These are phyloP conservation scores for Mesocricetus auratus DNA, from an alignment of 2,113 vertebrate species.

Conservation along the genomic window DNA sequence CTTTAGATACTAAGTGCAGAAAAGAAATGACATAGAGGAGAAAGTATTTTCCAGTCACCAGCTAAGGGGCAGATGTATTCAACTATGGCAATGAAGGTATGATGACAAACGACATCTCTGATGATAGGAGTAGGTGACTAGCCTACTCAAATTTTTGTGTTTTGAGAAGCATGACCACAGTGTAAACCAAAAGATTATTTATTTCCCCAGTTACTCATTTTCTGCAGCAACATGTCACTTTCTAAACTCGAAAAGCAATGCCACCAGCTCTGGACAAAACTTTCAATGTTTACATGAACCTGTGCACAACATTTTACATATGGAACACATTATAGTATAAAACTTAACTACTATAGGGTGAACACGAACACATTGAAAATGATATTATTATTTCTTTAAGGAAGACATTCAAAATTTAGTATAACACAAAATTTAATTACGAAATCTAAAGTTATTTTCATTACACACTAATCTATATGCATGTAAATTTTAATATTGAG, in stretches of 20 bases:
- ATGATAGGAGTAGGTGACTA: not conserved
- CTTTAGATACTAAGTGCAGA: not conserved
- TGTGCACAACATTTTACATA: not conserved
- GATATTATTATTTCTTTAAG: not conserved
- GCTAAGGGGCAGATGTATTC: not conserved
- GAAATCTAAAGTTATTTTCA: not conserved
- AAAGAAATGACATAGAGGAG: not conserved
- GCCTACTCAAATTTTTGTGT: not conserved
- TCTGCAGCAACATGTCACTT: not conserved
- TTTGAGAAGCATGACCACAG: not conserved
- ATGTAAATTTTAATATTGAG: not conserved
- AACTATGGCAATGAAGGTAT: not conserved
- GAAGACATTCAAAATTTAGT: not conserved
- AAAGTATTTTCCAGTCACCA: not conserved
- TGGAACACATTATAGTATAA: too few relatives aligned
- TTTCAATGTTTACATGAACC: not conserved
- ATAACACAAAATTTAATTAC: not conserved
- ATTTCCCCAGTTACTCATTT: not conserved
- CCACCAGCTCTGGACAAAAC: not conserved
- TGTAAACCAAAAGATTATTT: not conserved
- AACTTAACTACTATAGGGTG: rapidly evolving
- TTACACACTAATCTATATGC: not conserved
- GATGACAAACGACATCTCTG: not conserved
- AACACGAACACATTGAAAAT: not conserved
- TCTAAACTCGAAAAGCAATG: not conserved